Evolutionary conservation across 2,888 invertebrate species (phyloP), one percentile per base, ranked within the genome.

Genomic region (Anorthoa munda): DNA sequence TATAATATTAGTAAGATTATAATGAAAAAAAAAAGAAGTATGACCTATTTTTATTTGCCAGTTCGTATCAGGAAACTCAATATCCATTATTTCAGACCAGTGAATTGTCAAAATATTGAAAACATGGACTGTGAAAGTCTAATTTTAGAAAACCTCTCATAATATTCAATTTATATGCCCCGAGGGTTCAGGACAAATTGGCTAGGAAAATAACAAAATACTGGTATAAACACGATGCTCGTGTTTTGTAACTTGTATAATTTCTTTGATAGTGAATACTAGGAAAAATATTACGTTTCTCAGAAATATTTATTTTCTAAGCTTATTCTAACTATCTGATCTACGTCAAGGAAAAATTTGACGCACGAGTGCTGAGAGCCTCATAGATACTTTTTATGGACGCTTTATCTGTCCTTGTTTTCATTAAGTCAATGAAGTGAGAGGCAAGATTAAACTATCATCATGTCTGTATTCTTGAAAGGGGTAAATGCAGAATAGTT

Each of bases 91-190:
- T 83, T 75, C 86, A 71, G 76, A 64, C 78, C 89, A 89, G 31
- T 88, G 89, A 86, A 75, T 89, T 87, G 87, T 85, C 85, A 79
- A 87, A 87, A 87, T 83, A 77, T 48, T 72, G 73, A 65, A 74
- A 78, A 81, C 71, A n/a, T 79, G 56, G 60, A 77, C 65, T 77
- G 51, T 66, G 45, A 74, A 55, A 63, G 18, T 48, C 82, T 84
- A 86, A 45, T 68, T 9, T 72, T 11, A 21, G 9, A 56, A 79
- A 82, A 83, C 4, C 82, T 70, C 31, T 58, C 12, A 9, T 23
- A 1, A 46, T n/a, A 26, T 21, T 67, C 56, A 71, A 65, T 72
- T 56, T 56, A 26, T 70, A 59, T 39, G 15, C 15, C 12, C 26
- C 18, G 15, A 55, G 18, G 60, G 81, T 45, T 79, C 85, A 73